Conservation (phyloP, 2,797 vertebrate genomes). For the Myotis vivesi region DNA sequence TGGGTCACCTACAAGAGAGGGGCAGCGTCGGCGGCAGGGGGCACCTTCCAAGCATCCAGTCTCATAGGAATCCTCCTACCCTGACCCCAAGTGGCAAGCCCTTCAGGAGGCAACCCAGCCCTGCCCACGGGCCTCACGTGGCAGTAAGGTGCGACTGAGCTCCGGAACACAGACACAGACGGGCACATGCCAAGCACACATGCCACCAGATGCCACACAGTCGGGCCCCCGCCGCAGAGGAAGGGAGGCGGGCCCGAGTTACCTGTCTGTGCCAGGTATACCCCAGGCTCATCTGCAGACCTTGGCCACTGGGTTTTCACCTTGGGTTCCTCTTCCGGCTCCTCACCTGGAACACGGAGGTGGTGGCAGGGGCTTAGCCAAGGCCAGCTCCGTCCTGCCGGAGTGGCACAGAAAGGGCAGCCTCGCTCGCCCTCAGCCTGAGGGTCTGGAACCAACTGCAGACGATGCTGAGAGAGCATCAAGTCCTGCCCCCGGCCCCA, state of each 20-base stretch:
- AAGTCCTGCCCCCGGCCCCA: neutral
- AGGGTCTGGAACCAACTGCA: neutral
- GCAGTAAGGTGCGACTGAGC: conserved; percentile 52
- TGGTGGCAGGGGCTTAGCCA: conserved; percentile 49
- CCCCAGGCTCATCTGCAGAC: conserved; percentile 96
- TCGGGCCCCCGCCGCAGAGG: conserved; percentile 65
- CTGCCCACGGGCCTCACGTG: conserved; percentile 57
- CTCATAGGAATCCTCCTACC: conserved; percentile 49
- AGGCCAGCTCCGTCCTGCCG: neutral
- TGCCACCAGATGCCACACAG: conserved; percentile 55
- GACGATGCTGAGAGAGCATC: neutral
- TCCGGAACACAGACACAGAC: conserved; percentile 64
- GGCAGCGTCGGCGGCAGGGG: conserved; percentile 70
- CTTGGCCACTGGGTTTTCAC: conserved; percentile 98
- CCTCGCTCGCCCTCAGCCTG: conserved; percentile 22
- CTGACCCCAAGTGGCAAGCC: conserved; percentile 52
- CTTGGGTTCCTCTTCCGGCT: conserved; percentile 92
- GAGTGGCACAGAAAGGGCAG: neutral
- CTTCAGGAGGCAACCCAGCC: conserved; percentile 28
- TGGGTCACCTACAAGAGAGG: conserved; percentile 90
- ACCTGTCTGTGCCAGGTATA: conserved; percentile 99
- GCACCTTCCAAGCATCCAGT: conserved; percentile 45
- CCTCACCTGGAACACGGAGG: conserved; percentile 88
- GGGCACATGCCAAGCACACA: conserved; percentile 74
- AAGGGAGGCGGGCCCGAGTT: conserved; percentile 73